Evolutionary conservation across 1,140 invertebrate species (phyloP).

Genomic region (Hylaeus anthracinus): DNA sequence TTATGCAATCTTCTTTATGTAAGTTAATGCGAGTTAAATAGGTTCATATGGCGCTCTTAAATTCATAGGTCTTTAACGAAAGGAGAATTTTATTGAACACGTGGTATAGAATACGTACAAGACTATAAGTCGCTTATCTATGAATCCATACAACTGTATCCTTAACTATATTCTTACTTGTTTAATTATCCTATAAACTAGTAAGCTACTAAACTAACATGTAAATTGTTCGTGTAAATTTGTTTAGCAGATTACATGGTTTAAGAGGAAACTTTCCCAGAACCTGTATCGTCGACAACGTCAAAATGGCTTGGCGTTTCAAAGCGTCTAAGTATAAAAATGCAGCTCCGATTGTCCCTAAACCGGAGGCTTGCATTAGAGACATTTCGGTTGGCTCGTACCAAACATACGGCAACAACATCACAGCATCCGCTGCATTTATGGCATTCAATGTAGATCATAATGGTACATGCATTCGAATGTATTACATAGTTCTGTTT

Average conservation of each 20-base stretch:
- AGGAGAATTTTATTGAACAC: no score
- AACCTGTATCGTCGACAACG: slow-evolving; percentile 38
- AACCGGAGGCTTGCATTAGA: slow-evolving; percentile 93
- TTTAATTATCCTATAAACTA: no score
- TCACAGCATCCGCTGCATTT: slow-evolving; percentile 94
- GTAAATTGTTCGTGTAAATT: slow-evolving; percentile 11
- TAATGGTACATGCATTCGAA: slow-evolving; percentile 78
- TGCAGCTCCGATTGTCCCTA: slow-evolving; percentile 95
- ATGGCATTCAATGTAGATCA: slow-evolving; percentile 97
- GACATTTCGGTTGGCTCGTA: slow-evolving; percentile 95
- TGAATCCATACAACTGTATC: no score
- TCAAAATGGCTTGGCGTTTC: slow-evolving; percentile 95
- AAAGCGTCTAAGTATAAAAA: slow-evolving; percentile 99
- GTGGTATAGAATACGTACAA: no score
- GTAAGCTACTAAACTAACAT: neutral
- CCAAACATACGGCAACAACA: slow-evolving; percentile 96
- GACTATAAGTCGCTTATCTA: no score
- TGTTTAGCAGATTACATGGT: slow-evolving; percentile 76
- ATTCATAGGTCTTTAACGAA: no score
- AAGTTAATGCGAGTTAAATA: no score
- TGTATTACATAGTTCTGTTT: neutral
- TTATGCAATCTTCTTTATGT: no score
- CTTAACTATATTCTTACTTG: no score
- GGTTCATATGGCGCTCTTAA: no score
- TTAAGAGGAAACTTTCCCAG: slow-evolving; percentile 60